Evolutionary conservation across 2,888 invertebrate species (phyloP), one percentile per base, ranked within the genome.

Genomic region (Baronia brevicornis): DNA sequence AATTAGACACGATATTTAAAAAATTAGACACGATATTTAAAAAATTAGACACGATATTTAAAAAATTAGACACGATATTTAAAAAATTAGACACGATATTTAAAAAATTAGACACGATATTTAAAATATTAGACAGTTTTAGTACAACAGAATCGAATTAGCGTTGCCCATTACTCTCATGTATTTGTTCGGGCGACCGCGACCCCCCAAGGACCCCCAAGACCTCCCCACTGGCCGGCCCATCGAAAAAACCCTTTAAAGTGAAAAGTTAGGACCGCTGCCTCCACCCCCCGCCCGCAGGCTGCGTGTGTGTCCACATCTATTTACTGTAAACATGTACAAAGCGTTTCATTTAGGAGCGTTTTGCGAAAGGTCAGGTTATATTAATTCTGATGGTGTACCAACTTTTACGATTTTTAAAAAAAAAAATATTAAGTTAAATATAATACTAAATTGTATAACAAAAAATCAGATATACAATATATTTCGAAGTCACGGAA

Each of bases 201-300:
- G 11, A 23, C 37, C 42, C 33, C 29, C 24, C 40, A 40, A 44
- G 37, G 29, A 28, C 32, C 7, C 34, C 25, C 26, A 5, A 13
- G 5, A 21, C 43, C 39, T 28, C 21, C 19, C 41, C n/a, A n/a
- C n/a, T n/a, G n/a, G 34, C 21, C 33, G 46, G 45, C 41, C 51
- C 66, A 54, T 60, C 61, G 62, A 63, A 72, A 71, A 71, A 71
- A 68, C 68, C 71, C 50, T 68, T 71, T 64, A 62, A 54, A 69
- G 66, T 66, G 61, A 64, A 68, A 69, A 70, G 68, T 70, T 69
- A 55, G 61, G 48, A 54, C 54, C 54, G n/a, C 51, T 47, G 44
- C 48, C 45, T 38, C 48, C 48, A 48, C 46, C 38, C 39, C 43
- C 38, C 24, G 12, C 23, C n/a, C 18, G 9, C 28, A 17, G 28